Base-by-base conservation (phyloP, 2,888 invertebrate species). In the Stenodera caucasica region DNA sequence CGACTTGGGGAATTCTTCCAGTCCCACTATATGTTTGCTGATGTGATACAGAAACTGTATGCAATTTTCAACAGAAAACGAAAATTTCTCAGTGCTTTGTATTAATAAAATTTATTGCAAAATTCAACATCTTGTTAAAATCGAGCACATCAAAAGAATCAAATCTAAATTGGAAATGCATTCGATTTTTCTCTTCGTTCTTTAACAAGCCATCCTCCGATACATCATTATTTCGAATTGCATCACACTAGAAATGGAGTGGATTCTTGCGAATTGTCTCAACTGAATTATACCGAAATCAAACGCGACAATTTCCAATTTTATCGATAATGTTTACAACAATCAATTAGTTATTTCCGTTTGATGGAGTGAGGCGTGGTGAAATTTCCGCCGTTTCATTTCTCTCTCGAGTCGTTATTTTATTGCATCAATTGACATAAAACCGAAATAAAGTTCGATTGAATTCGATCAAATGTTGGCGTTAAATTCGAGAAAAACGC, bases 1-100 rank as follows among this genome's bases (percentile, higher is more conserved):
- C 72, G 75, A 72, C 74, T 75, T 67, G 69, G 78, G 78, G 77
- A 77, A 78, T 76, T 74, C 74, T 69, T 52, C 68, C 60, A 70
- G 74, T 78, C 78, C 78, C 78, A 78, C 72, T 68, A 74, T 77
- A 78, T 78, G 78, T 78, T 78, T 78, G 74, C 76, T 77, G 77
- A 78, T 78, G 76, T 71, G 77, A 45, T 40, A 40, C 29, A 29
- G 5, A n/a, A 26, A 32, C 45, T 15, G 11, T 21, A 45, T 45
- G 21, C 45, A 45, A 45, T 21, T 45, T 45, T 45, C 21, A 21
- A 21, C n/a, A n/a, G n/a, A n/a, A n/a, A n/a, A n/a, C n/a, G n/a
- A n/a, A n/a, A n/a, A n/a, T n/a, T n/a, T n/a, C 30, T 5, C 6
- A 30, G 9, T 30, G 30, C 4, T 35, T 35, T 35, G 37, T 8